phyloP scores from a whole-genome alignment of 2,113 vertebrate genomes.

The Bufo bufo region DNA sequence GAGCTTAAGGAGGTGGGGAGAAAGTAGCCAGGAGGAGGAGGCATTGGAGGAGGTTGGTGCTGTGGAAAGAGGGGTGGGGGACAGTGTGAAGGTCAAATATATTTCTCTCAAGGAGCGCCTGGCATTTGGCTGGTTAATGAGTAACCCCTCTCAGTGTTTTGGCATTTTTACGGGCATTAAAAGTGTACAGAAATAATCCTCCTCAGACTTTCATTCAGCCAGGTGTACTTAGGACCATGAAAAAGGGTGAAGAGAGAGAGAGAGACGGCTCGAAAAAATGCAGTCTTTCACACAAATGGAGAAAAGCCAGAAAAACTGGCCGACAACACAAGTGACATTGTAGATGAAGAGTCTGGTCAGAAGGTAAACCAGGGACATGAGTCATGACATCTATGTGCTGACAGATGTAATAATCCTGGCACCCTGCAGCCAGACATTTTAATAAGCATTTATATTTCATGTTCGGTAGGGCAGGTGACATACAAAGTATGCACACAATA shows the following conservation, averaged over 20 bases:
- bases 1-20: slow-evolving; percentile 32
- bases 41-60: slow-evolving; percentile 31
- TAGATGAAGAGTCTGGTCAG: background rate
- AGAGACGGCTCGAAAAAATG: background rate
- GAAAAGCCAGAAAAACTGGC: slow-evolving; percentile 11
- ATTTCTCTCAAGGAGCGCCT: slow-evolving; percentile 46
- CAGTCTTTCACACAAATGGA: background rate
- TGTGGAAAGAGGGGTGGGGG: slow-evolving; percentile 48
- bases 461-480: background rate
- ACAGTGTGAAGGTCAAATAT: slow-evolving; percentile 50
- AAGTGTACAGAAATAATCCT: background rate
- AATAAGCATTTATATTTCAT: background rate
- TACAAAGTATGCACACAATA: no score
- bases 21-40: slow-evolving; percentile 19
- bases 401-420: background rate
- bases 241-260: background rate
- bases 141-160: slow-evolving; percentile 29
- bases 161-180: slow-evolving; percentile 14
- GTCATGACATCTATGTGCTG: background rate
- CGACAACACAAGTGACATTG: no score
- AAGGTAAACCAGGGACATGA: background rate
- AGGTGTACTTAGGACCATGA: background rate
- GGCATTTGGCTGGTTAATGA: slow-evolving; percentile 32
- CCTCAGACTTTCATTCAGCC: background rate
- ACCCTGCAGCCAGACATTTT: slow-evolving; percentile 6